Base-by-base conservation (phyloP, 1,140 invertebrate species). In the Tribolium madens region DNA sequence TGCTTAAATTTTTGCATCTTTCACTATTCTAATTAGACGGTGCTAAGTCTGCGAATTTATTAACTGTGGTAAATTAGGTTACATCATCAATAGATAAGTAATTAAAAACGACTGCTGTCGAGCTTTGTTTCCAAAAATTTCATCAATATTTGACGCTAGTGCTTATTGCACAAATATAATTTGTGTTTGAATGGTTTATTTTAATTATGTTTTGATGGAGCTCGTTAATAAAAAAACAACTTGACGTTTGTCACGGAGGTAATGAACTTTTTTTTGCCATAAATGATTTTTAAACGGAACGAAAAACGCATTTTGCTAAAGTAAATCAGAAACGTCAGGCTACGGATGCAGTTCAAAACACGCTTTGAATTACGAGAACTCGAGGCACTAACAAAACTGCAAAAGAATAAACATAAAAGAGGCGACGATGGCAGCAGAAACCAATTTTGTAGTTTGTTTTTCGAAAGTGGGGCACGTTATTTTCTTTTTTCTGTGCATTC, bases 361-460 rank as follows among this genome's bases (percentile, higher is more conserved):
- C 13, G 18, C 52, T 57, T 57, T 57, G 17, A 57, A 57, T 57
- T 57, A 57, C 52, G 18, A 26, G 15, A 57, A 57, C 18, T 9
- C 52, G 14, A 7, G 6, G 21, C 18, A 60, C 21, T 33, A 31
- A 64, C 21, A 12, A 33, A 64, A 64, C 26, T 64, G 21, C 21
- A 57, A 57, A 57, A 64, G 57, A 64, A 64, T 14, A 33, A 64
- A 64, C 57, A 31, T 21, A 14, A 64, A 33, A 13, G 17, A 18
- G 10, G 14, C 10, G 14, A 57, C 21, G 36, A 42, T 26, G 12
- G 21, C 15, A 33, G 1, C 12, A 64, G 57, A 17, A 57, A 57
- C 52, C 52, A 57, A 57, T 57, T 57, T 64, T 26, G 10, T 10
- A 12, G 21, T 13, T 12, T 64, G 57, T 33, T 64, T 64, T 64